Evolutionary conservation across 2,888 invertebrate genomes (phyloP).

Genomic region (Nomada flava): DNA sequence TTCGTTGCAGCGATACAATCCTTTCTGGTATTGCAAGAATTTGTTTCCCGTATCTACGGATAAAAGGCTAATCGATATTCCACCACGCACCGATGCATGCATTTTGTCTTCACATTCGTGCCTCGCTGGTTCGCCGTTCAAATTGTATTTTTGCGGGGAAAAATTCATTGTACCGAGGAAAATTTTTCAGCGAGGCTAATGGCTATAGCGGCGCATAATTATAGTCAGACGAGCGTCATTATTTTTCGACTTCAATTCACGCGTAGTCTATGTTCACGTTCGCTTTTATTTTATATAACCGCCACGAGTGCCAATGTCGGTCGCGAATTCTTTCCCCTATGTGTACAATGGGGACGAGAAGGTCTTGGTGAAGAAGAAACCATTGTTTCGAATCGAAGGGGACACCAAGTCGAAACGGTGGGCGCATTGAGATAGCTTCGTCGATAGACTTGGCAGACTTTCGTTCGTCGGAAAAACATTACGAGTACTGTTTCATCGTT

Average conservation of each 20-base stretch:
- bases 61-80: too few relatives aligned
- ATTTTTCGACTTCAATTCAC: too few relatives aligned
- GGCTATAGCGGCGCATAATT: too few relatives aligned
- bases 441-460: constrained; percentile 40
- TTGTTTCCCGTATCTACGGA: neutral
- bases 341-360: neutral
- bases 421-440: constrained; percentile 20
- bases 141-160: too few relatives aligned
- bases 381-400: constrained; percentile 42
- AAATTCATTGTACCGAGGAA: too few relatives aligned
- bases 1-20: neutral
- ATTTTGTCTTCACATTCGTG: too few relatives aligned
- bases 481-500: constrained; percentile 26
- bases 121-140: too few relatives aligned
- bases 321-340: neutral
- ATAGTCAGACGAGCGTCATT: too few relatives aligned
- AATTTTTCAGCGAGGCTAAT: too few relatives aligned
- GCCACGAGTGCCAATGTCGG: neutral
- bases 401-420: constrained; percentile 9
- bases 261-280: too few relatives aligned
- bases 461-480: constrained; percentile 43
- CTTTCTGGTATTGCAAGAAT: constrained; percentile 3
- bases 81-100: too few relatives aligned
- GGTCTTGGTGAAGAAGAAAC: neutral
- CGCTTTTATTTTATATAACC: too few relatives aligned